Conservation (phyloP, 2,797 vertebrate species). For the Eurystomus glaucurus region DNA sequence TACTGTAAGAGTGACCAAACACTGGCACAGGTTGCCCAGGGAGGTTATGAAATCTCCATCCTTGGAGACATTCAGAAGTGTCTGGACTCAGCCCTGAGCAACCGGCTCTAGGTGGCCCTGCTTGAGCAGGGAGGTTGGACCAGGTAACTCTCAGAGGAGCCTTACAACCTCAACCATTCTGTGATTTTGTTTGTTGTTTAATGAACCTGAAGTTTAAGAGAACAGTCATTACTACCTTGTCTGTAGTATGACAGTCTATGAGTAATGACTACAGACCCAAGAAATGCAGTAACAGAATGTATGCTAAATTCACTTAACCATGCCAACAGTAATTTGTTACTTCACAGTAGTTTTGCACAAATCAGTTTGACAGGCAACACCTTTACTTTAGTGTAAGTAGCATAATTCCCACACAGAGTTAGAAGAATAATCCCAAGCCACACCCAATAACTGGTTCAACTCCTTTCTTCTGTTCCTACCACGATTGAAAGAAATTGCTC, state of each 20-base stretch:
- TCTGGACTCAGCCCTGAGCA: not conserved
- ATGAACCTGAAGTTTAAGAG: not conserved
- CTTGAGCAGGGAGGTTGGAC: not conserved
- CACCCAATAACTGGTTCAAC: not conserved
- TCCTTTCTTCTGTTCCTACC: not conserved
- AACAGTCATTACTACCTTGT: not conserved
- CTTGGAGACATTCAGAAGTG: not conserved
- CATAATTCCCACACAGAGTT: not conserved
- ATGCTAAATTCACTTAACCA: not conserved
- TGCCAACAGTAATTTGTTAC: not conserved
- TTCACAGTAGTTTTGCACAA: not conserved
- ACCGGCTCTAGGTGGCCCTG: not conserved
- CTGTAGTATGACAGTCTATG: not conserved
- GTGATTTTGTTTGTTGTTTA: not conserved
- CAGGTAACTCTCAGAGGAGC: not conserved
- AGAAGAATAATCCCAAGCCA: not conserved
- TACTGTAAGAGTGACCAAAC: not conserved
- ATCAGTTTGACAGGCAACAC: not conserved
- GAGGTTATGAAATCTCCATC: not conserved
- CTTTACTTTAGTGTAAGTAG: not conserved
- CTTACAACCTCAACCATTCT: not conserved
- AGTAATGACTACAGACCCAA: not conserved
- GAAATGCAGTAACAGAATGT: not conserved
- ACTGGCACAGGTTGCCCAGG: not conserved
- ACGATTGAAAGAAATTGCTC: not conserved